These are phyloP conservation scores for Leptinotarsa peninsularis DNA, from an alignment of 2,888 invertebrate genomes.

Conservation along the genomic window DNA sequence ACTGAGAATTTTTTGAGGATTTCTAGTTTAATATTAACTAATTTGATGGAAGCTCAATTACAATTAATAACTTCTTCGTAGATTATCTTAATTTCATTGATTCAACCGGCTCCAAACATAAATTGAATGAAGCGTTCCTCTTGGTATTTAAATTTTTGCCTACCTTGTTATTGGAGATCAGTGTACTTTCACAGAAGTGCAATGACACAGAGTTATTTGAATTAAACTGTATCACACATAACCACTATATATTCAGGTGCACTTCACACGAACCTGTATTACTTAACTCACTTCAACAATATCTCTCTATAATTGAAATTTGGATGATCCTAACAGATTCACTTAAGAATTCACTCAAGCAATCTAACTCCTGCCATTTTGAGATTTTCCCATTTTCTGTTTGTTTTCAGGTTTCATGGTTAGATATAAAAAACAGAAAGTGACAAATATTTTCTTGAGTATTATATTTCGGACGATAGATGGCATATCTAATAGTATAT, in stretches of 20 bases:
- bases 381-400: background rate
- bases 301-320: background rate
- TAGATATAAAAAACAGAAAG: background rate
- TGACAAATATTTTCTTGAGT: background rate
- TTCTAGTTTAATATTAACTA: no score
- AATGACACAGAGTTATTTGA: slow-evolving; percentile 40
- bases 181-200: slow-evolving; percentile 48
- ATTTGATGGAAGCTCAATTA: no score
- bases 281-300: background rate
- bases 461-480: background rate
- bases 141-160: slow-evolving; percentile 42
- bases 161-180: slow-evolving; percentile 34
- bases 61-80: no score
- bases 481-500: background rate
- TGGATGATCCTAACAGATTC: no score
- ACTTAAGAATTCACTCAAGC: background rate
- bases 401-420: slow-evolving; percentile 1
- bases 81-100: no score
- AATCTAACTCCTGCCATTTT: background rate
- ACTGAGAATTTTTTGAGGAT: no score
- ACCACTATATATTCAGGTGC: slow-evolving; percentile 21
- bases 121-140: slow-evolving; percentile 13
- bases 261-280: background rate
- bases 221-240: slow-evolving; percentile 12
- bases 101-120: no score